These are phyloP conservation scores for Heliconius ismenius DNA, from an alignment of 2,888 invertebrate genomes.

Conservation along the genomic window DNA sequence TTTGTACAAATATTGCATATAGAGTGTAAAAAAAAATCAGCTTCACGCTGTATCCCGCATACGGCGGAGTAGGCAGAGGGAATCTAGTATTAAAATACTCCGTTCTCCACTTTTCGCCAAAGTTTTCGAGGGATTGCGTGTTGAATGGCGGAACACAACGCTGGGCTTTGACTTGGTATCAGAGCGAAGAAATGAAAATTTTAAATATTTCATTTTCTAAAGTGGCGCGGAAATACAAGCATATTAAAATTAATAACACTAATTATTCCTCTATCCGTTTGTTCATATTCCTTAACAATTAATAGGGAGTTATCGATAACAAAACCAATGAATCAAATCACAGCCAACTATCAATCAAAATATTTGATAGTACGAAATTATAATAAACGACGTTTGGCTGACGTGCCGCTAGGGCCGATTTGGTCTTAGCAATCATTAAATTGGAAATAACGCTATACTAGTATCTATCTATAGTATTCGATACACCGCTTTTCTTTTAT, in stretches of 20 bases:
- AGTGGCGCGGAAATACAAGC: too few relatives aligned
- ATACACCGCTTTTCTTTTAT: conserved; percentile 80
- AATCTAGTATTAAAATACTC: too few relatives aligned
- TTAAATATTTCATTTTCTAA: too few relatives aligned
- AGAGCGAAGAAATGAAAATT: too few relatives aligned
- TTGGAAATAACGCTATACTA: conserved; percentile 81
- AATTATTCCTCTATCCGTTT: background rate
- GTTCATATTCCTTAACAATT: background rate
- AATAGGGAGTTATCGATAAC: conserved; percentile 33
- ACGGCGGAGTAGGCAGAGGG: too few relatives aligned
- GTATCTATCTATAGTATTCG: conserved; percentile 43
- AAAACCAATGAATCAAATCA: conserved; percentile 19
- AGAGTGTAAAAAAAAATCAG: background rate
- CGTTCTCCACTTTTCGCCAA: too few relatives aligned
- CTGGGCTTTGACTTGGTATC: too few relatives aligned
- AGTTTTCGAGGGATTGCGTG: too few relatives aligned
- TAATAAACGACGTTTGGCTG: conserved; percentile 65
- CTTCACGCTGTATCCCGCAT: too few relatives aligned
- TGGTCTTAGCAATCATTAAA: conserved; percentile 81
- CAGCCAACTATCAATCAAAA: conserved; percentile 49
- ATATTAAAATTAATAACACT: background rate
- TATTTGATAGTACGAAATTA: conserved; percentile 57
- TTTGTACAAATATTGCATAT: conserved; percentile 4
- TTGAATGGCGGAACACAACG: too few relatives aligned
- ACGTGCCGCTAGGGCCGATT: conserved; percentile 74